Conservation (phyloP, 37 sponge, comb jelly and placozoan species). For the Sycon ciliatum region DNA sequence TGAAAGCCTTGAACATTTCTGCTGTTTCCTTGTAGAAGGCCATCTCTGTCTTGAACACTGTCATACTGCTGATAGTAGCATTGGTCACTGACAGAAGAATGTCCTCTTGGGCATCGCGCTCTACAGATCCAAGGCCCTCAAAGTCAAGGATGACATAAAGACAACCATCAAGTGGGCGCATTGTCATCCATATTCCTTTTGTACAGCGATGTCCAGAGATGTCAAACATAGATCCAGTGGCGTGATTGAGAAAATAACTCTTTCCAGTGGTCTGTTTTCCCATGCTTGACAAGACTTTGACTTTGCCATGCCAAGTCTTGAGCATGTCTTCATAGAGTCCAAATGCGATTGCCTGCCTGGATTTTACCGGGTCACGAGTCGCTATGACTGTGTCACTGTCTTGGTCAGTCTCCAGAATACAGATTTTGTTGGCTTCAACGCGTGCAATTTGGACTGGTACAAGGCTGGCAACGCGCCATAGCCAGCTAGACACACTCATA, state of each 20-base stretch:
- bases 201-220: not conserved
- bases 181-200: not conserved
- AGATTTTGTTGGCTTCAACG: not conserved
- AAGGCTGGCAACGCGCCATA: too few species aligned
- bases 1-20: not conserved
- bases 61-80: not conserved
- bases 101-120: not conserved
- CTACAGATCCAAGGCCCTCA: not conserved
- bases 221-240: not conserved
- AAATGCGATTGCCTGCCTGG: not conserved
- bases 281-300: not conserved
- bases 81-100: not conserved
- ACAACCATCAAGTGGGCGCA: not conserved
- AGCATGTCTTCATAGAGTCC: not conserved
- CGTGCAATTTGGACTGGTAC: conserved; percentile 5
- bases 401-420: not conserved
- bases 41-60: not conserved
- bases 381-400: not conserved
- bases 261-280: conserved; percentile 1
- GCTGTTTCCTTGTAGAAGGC: not conserved
- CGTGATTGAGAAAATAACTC: conserved; percentile 8
- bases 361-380: not conserved
- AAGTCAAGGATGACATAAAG: not conserved
- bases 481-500: too few species aligned
- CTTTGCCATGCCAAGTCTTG: not conserved